Evolutionary conservation across 1,140 invertebrate species (phyloP).

Genomic region (Drosophila insularis): DNA sequence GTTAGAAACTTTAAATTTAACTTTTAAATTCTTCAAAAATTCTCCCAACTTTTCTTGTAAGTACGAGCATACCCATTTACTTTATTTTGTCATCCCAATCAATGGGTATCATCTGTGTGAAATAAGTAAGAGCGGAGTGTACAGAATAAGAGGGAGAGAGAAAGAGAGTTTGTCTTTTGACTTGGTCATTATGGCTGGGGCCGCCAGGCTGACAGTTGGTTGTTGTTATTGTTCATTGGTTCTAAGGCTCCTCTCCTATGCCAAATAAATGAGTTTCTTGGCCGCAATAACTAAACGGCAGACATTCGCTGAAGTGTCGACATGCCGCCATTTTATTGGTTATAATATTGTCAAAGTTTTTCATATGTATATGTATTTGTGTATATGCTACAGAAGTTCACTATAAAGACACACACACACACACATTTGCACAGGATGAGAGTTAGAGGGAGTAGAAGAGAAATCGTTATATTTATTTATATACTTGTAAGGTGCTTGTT

Average conservation of each 20-base stretch:
- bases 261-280: conserved; percentile 53
- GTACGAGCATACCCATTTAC: neutral
- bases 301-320: conserved; percentile 30
- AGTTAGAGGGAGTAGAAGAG: neutral
- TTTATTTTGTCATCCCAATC: neutral
- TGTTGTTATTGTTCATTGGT: neutral
- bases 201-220: conserved; percentile 25
- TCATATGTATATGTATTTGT: conserved; percentile 15
- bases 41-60: too few species aligned
- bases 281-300: conserved; percentile 25
- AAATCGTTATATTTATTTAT: conserved; percentile 31
- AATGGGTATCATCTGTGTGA: neutral
- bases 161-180: neutral
- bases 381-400: conserved; percentile 35
- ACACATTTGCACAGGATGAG: neutral
- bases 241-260: conserved; percentile 6
- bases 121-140: neutral
- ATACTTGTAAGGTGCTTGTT: conserved; percentile 56
- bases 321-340: conserved; percentile 55
- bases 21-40: too few species aligned
- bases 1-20: too few species aligned
- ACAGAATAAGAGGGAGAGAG: neutral
- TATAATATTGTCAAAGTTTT: conserved; percentile 61
- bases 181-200: conserved; percentile 28
- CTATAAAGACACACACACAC: conserved; percentile 22